Evolutionary conservation across 2,888 invertebrate species (phyloP).

Genomic region (Mythimna loreyi): DNA sequence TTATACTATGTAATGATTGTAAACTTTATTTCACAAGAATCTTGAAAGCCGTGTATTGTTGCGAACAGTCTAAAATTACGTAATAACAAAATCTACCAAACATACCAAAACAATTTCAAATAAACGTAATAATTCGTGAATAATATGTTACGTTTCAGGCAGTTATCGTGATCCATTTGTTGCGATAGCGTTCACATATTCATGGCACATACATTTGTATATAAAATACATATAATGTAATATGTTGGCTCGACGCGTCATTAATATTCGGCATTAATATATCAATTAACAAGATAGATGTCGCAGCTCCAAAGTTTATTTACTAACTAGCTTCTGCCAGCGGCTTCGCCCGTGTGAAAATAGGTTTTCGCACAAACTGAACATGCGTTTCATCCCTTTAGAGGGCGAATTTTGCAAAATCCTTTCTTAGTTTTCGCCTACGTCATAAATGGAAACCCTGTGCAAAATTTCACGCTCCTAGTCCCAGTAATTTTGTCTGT

Average conservation of each 20-base stretch:
- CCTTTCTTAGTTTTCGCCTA: too few relatives aligned
- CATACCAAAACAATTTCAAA: background rate
- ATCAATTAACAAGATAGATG: constrained; percentile 50
- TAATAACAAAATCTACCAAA: background rate
- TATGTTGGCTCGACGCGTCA: constrained; percentile 18
- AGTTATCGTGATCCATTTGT: constrained; percentile 45
- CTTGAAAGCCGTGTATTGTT: too few relatives aligned
- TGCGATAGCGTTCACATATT: constrained; percentile 29
- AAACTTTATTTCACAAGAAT: too few relatives aligned
- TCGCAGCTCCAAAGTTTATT: background rate
- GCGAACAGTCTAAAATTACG: background rate
- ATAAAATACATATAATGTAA: constrained; percentile 14
- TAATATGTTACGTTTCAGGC: constrained; percentile 16
- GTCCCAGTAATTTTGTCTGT: too few relatives aligned
- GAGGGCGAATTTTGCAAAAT: too few relatives aligned
- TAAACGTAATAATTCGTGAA: constrained; percentile 28
- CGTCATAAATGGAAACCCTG: too few relatives aligned
- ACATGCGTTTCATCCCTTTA: too few relatives aligned
- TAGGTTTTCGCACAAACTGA: too few relatives aligned
- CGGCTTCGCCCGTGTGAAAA: too few relatives aligned
- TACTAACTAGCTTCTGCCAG: too few relatives aligned
- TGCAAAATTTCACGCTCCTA: too few relatives aligned
- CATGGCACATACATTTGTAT: constrained; percentile 5
- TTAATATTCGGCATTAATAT: constrained; percentile 48
- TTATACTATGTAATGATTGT: too few relatives aligned